phyloP scores from a whole-genome alignment of 2,113 vertebrate genomes.

The Eolophus roseicapilla region DNA sequence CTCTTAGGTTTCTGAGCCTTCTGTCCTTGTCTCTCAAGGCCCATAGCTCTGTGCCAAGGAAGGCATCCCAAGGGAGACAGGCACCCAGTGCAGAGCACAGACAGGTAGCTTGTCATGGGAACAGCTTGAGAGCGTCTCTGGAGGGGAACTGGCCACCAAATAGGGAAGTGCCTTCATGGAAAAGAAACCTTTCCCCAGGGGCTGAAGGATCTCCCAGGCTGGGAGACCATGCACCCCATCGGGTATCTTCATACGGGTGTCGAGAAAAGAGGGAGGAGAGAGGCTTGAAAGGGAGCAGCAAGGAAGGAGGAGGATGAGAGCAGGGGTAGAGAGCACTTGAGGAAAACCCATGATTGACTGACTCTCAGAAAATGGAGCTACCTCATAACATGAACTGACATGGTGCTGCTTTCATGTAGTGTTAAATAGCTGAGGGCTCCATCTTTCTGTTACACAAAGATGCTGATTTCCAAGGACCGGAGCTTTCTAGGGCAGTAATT shows the following conservation, averaged over 20 bases:
- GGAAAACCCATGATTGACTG: neutral
- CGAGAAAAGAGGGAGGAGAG: neutral
- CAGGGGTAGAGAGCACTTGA: rapidly evolving
- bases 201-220: neutral
- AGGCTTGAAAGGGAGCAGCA: neutral
- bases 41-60: neutral
- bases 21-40: neutral
- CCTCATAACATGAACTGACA: neutral
- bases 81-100: neutral
- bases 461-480: neutral
- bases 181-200: neutral
- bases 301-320: neutral
- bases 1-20: neutral
- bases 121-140: neutral
- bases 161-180: neutral
- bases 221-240: neutral
- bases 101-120: neutral
- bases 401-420: neutral
- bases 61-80: neutral
- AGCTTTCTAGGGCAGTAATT: constrained; percentile 25
- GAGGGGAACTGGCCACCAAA: neutral
- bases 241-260: neutral
- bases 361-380: neutral
- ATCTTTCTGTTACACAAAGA: neutral
- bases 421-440: neutral